Base-by-base conservation (phyloP, 2,113 vertebrate genomes). In the Myotis lucifugus region DNA sequence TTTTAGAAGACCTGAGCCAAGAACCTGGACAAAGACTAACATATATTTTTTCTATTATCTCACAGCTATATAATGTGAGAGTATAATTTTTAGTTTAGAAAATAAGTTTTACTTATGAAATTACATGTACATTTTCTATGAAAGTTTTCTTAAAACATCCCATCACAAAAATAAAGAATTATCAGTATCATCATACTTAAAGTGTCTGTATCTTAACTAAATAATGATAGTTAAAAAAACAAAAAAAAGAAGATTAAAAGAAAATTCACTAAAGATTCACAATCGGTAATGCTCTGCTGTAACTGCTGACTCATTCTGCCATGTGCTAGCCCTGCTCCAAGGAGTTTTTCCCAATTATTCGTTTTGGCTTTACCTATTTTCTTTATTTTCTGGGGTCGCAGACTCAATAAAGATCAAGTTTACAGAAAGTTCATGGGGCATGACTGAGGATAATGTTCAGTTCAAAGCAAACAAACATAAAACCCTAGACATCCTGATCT, bases 221-320 rank as follows among this genome's bases (percentile, higher is more conserved):
- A 93, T 79, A 94, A 96, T 93, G 56, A 50, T 92, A 97, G 70
- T 95, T n/a, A n/a, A n/a, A 97, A 95, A 92, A 92, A 18, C 56
- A 32, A 90, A 0, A n/a, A n/a, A n/a, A 85, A 59, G 37, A 54
- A 97, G 95, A 5, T 94, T 96, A 93, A 94, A 37, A 66, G 56
- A 96, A 97, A 97, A 97, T 98, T 98, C 87, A 95, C 97, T 94
- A 96, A 97, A 91, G 86, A 97, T 90, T 96, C 88, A 92, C 61
- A 97, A 98, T 98, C 98, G 98, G 97, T 98, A 97, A 97, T 95
- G 91, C 91, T 86, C 89, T 96, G 97, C 97, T 97, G 97, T 90
- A 97, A 97, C 97, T 91, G 97, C 97, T 96, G 92, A 98, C 98
- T 98, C 98, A 95, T 98, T 98, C 97, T 92, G 40, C 95, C 95